A percentile compares a stretch with the other conserved stretches of the same genome.
Conservation (phyloP, 1,140 invertebrate species). For the Harpegnathos saltator region DNA sequence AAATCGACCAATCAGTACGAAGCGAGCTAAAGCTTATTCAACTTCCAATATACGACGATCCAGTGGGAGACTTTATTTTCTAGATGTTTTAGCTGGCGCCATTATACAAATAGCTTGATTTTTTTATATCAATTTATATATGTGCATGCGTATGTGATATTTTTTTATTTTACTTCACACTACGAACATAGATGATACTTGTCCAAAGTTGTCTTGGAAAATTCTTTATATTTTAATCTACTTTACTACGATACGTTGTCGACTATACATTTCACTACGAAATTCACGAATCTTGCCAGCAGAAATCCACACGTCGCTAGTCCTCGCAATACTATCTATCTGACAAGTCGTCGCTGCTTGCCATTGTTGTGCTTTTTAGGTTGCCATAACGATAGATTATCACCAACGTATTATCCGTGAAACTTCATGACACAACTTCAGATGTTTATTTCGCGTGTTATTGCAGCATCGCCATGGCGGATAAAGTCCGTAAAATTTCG, state of each 20-base stretch:
- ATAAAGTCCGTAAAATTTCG: conserved; percentile 4
- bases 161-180: too few relatives aligned
- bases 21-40: too few relatives aligned
- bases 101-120: too few relatives aligned
- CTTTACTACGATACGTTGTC: neutral
- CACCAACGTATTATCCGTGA: neutral
- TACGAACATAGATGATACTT: too few relatives aligned
- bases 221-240: too few relatives aligned
- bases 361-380: conserved; percentile 27
- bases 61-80: too few relatives aligned
- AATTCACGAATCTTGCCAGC: neutral
- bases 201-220: too few relatives aligned
- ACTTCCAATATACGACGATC: too few relatives aligned
- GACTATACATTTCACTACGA: neutral
- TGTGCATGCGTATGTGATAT: too few relatives aligned
- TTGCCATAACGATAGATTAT: conserved; percentile 40
- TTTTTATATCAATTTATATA: too few relatives aligned
- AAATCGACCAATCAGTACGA: too few relatives aligned
- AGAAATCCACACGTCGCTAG: neutral
- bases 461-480: neutral
- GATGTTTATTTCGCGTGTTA: conserved; percentile 8
- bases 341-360: neutral
- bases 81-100: too few relatives aligned
- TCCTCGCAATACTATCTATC: neutral
- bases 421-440: neutral